Percentiles rank a stretch among this genome's conserved stretches.
Conservation (phyloP, 2,113 vertebrate genomes). For the Cyanocitta stelleri region DNA sequence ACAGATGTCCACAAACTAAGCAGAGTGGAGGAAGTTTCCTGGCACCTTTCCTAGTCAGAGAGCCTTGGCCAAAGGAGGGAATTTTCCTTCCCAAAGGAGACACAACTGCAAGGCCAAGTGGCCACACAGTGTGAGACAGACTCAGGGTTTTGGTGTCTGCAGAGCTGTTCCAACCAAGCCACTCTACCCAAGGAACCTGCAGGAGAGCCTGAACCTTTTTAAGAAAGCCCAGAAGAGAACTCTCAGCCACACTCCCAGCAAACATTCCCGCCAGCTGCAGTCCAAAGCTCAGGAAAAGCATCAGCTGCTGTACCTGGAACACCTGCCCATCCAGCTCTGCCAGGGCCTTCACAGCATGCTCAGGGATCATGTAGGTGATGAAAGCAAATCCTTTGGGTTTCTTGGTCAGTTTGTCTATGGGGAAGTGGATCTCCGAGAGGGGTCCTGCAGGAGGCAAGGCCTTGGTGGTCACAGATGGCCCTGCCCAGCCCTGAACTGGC, state of each 20-base stretch:
- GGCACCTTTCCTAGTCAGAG: background rate
- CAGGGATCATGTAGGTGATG: constrained; percentile 90
- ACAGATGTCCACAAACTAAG: background rate
- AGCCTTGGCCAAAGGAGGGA: background rate
- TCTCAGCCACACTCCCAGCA: background rate
- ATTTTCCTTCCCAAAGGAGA: background rate
- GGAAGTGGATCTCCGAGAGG: constrained; percentile 87
- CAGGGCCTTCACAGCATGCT: constrained; percentile 87
- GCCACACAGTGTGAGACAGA: accelerated
- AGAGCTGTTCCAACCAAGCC: background rate
- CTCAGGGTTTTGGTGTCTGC: background rate
- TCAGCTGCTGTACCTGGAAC: constrained; percentile 83
- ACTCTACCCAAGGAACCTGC: background rate
- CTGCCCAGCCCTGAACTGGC: background rate
- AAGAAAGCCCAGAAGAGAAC: background rate
- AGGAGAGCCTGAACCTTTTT: background rate
- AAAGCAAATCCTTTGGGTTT: constrained; percentile 96
- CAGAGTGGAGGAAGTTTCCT: background rate
- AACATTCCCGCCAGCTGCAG: background rate
- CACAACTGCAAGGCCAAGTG: background rate
- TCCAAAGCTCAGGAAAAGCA: background rate
- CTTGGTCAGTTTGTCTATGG: constrained; percentile 89
- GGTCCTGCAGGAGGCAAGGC: constrained; percentile 74
- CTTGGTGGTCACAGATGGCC: background rate
- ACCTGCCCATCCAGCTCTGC: constrained; percentile 87